A percentile compares a stretch with the other conserved stretches of the same genome.
These are phyloP conservation scores for Lepeophtheirus nordmannii DNA, from an alignment of 2,888 invertebrate genomes.

Conservation along the genomic window DNA sequence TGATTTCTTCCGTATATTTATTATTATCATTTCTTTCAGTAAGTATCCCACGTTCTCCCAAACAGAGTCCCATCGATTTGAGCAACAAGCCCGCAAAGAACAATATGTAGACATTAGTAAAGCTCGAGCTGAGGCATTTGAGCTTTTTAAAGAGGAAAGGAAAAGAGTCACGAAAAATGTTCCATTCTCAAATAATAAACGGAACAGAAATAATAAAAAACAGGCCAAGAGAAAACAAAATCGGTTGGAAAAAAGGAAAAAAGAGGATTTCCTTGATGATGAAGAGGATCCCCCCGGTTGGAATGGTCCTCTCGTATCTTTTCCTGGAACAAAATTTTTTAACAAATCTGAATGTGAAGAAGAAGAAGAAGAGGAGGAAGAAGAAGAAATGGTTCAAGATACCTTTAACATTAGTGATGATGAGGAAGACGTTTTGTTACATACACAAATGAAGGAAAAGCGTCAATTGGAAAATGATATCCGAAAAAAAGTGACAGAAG, in stretches of 20 bases:
- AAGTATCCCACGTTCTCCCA: not conserved
- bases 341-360: not conserved
- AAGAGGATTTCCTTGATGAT: not conserved
- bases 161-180: no score
- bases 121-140: constrained; percentile 7
- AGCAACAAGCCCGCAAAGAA: not conserved
- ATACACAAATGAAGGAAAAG: not conserved
- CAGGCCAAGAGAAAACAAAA: not conserved
- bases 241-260: not conserved
- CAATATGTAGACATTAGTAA: not conserved
- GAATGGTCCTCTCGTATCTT: not conserved
- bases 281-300: not conserved
- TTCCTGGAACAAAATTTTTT: not conserved
- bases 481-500: no score
- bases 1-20: not conserved
- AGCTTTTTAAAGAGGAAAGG: not conserved
- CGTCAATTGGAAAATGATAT: not conserved
- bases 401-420: not conserved
- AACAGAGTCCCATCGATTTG: not conserved
- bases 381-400: not conserved
- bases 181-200: not conserved
- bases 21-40: not conserved
- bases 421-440: not conserved
- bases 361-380: not conserved
- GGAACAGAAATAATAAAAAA: not conserved